phyloP scores from a whole-genome alignment of 2,888 invertebrate genomes.

The Tubulanus polymorphus region DNA sequence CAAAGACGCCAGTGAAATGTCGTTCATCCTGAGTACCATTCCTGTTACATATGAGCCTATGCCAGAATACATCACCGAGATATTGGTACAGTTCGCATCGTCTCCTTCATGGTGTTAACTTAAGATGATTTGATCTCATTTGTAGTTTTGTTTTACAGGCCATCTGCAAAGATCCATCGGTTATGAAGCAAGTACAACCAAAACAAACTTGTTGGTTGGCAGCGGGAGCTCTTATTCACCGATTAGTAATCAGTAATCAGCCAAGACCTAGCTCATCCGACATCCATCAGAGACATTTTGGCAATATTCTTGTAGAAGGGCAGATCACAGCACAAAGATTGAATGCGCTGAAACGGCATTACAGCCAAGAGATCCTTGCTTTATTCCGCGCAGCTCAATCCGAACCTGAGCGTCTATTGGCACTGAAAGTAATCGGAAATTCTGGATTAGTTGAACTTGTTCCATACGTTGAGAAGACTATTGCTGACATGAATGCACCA shows the following conservation, averaged over 20 bases:
- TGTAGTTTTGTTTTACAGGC: not conserved
- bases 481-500: conserved; percentile 25
- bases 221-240: not conserved
- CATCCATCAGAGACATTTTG: too few relatives aligned
- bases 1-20: too few relatives aligned
- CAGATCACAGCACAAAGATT: not conserved
- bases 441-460: conserved; percentile 40
- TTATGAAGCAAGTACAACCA: not conserved
- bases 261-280: not conserved
- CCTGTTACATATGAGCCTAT: too few relatives aligned
- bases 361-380: not conserved
- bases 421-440: conserved; percentile 46
- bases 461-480: conserved; percentile 28
- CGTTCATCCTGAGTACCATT: too few relatives aligned
- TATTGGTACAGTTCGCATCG: too few relatives aligned
- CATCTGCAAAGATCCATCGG: not conserved
- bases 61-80: too few relatives aligned
- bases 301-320: too few relatives aligned
- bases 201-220: not conserved
- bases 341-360: not conserved
- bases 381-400: too few relatives aligned
- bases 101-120: too few relatives aligned
- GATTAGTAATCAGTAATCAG: not conserved
- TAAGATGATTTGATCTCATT: too few relatives aligned
- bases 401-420: conserved; percentile 26